phyloP scores from a whole-genome alignment of 1,140 invertebrate genomes.

The Piezodorus guildinii region DNA sequence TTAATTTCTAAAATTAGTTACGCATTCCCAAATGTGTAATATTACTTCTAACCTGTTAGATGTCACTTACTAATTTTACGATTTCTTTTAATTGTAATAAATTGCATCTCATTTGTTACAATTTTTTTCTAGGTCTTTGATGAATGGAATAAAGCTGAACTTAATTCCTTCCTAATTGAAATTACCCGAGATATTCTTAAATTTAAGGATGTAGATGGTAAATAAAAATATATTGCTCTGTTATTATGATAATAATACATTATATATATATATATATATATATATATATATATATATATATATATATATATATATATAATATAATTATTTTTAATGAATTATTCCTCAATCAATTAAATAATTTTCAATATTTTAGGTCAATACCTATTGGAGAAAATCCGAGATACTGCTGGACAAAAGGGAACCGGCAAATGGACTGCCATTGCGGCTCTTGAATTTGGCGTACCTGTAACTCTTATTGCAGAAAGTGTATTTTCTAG shows the following conservation, averaged over 20 bases:
- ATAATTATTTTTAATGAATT: too few relatives aligned
- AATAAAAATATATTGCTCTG: conserved; percentile 23
- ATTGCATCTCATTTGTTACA: too few relatives aligned
- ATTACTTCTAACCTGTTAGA: too few relatives aligned
- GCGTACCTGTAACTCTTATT: conserved; percentile 94
- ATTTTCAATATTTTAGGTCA: neutral
- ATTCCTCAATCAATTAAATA: neutral
- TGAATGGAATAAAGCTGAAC: conserved; percentile 91
- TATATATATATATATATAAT: too few relatives aligned
- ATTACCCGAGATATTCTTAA: conserved; percentile 95
- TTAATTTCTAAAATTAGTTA: too few relatives aligned
- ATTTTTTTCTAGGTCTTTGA: conserved; percentile 55
- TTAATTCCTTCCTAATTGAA: conserved; percentile 97
- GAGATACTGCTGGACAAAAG: conserved; percentile 94
- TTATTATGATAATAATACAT: neutral
- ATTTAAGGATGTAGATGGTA: conserved; percentile 77
- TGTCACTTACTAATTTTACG: too few relatives aligned
- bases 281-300: too few relatives aligned
- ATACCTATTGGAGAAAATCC: conserved; percentile 80
- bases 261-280: too few relatives aligned
- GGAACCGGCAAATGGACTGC: conserved; percentile 99
- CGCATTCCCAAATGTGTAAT: too few relatives aligned
- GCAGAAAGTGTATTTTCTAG: conserved; percentile 96
- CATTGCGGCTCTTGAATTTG: conserved; percentile 90
- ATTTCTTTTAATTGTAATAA: too few relatives aligned